Percentiles rank a stretch among this genome's conserved stretches.
phyloP scores from a whole-genome alignment of 2,113 vertebrate genomes.

The Anser cygnoides region DNA sequence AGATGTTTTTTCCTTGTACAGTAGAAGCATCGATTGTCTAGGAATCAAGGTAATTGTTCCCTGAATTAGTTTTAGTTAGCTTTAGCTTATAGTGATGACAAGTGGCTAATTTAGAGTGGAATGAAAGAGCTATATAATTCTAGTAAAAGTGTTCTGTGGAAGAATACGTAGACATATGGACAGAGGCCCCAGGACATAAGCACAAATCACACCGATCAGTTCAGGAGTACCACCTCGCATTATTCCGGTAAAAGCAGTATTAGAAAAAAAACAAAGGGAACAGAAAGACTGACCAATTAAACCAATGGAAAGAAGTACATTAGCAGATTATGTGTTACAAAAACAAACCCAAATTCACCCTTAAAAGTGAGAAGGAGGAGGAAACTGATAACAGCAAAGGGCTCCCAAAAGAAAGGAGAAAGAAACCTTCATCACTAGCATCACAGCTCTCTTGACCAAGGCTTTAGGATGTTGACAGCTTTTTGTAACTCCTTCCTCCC shows the following conservation, averaged over 20 bases:
- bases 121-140: not conserved
- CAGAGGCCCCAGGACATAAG: not conserved
- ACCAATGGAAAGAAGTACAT: not conserved
- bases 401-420: not conserved
- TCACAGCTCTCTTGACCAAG: not conserved
- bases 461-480: not conserved
- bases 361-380: not conserved
- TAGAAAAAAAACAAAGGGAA: not conserved
- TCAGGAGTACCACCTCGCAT: not conserved
- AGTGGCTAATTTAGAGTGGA: not conserved
- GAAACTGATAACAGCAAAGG: not conserved
- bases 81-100: not conserved
- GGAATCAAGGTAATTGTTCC: not conserved
- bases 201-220: not conserved
- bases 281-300: not conserved
- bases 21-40: not conserved
- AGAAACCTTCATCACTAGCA: not conserved
- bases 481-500: not conserved
- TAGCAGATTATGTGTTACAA: not conserved
- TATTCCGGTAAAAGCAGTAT: not conserved
- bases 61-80: not conserved
- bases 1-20: not conserved
- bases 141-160: not conserved
- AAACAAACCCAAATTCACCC: not conserved
- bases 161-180: not conserved